Percentiles rank a stretch among this genome's conserved stretches.
phyloP scores from a whole-genome alignment of 2,797 vertebrate genomes.

The Prionace glauca region DNA sequence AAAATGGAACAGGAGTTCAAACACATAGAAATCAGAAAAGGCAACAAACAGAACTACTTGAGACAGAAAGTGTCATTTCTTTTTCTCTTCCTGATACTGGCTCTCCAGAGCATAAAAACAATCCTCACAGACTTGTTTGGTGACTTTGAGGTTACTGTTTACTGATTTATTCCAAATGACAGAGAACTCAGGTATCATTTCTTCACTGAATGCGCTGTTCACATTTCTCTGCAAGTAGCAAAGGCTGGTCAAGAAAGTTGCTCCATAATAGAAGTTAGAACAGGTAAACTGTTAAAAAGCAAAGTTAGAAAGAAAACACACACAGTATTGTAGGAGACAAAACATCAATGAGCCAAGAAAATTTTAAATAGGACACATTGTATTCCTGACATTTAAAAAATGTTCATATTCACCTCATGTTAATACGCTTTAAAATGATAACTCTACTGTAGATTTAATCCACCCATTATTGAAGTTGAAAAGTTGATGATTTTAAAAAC shows the following conservation, averaged over 20 bases:
- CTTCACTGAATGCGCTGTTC: background rate
- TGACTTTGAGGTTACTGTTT: background rate
- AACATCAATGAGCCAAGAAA: background rate
- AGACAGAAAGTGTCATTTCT: background rate
- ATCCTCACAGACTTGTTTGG: background rate
- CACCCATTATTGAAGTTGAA: background rate
- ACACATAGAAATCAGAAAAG: background rate
- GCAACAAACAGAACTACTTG: background rate
- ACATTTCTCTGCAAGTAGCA: background rate
- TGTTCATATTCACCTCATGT: background rate
- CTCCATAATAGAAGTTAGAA: background rate
- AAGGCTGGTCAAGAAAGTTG: background rate
- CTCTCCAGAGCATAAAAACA: background rate
- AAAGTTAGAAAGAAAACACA: background rate
- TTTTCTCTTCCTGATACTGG: background rate
- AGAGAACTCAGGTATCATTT: background rate
- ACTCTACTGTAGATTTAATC: background rate
- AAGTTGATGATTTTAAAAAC: background rate
- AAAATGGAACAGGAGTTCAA: background rate
- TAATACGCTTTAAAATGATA: background rate
- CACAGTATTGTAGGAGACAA: background rate
- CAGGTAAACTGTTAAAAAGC: background rate
- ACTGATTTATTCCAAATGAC: slow-evolving; percentile 1
- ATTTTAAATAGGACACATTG: background rate
- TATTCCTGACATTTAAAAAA: background rate